phyloP scores from a whole-genome alignment of 2,113 vertebrate species.

The Vombatus ursinus region DNA sequence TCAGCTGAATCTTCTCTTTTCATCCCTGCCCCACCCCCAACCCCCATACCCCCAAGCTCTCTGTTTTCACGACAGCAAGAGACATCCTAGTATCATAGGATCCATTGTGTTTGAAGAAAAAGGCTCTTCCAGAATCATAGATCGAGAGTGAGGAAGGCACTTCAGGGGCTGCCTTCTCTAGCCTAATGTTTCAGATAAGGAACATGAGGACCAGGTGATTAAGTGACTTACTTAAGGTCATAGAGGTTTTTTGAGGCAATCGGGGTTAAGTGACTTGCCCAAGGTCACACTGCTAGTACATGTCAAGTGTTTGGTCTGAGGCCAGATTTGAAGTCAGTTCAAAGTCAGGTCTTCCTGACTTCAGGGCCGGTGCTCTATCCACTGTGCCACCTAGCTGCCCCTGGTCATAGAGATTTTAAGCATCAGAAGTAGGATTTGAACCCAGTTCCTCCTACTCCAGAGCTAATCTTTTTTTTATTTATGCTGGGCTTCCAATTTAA shows the following conservation, averaged over 20 bases:
- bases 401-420: not conserved
- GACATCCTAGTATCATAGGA: not conserved
- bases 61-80: not conserved
- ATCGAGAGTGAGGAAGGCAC: not conserved
- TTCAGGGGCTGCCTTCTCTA: not conserved
- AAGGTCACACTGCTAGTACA: too few relatives aligned
- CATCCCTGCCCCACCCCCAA: too few relatives aligned
- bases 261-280: too few relatives aligned
- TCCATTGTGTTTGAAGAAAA: not conserved
- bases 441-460: not conserved
- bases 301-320: too few relatives aligned
- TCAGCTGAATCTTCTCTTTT: not conserved
- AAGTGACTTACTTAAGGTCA: not conserved
- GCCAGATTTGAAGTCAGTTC: too few relatives aligned
- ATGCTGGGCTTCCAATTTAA: not conserved
- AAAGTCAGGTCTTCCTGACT: too few relatives aligned
- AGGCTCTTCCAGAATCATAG: not conserved
- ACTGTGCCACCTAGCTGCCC: too few relatives aligned
- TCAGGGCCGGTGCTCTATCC: too few relatives aligned
- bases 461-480: not conserved
- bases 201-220: not conserved
- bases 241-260: too few relatives aligned
- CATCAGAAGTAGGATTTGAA: not conserved
- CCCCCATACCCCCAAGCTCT: fast-evolving
- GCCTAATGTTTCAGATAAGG: not conserved